Conservation (phyloP, 2,113 vertebrate genomes). For the Vulpes ferrilata region DNA sequence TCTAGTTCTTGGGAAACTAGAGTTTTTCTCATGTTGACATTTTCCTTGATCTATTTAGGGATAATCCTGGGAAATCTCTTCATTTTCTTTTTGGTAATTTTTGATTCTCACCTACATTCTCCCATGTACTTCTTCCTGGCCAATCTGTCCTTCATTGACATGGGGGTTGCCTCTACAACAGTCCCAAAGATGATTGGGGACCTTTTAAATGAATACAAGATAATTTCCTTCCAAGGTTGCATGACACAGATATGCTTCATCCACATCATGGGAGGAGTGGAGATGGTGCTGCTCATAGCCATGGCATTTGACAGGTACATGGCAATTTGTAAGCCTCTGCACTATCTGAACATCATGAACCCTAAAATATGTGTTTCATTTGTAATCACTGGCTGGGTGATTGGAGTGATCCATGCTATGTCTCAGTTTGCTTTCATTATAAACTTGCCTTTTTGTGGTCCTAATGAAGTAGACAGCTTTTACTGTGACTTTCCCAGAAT, state of each 20-base stretch:
- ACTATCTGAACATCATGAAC: slow-evolving; percentile 69
- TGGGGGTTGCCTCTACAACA: slow-evolving; percentile 61
- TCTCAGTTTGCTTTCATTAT: slow-evolving; percentile 60
- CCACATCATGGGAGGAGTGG: slow-evolving; percentile 56
- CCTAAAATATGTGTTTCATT: slow-evolving; percentile 24
- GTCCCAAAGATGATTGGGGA: slow-evolving; percentile 74
- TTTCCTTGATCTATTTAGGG: slow-evolving; percentile 54
- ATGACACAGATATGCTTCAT: slow-evolving; percentile 69
- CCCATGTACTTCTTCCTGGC: slow-evolving; percentile 75
- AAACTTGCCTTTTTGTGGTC: slow-evolving; percentile 57
- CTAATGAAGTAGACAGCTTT: slow-evolving; percentile 68
- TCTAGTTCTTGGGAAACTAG: slow-evolving; percentile 33
- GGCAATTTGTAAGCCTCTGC: slow-evolving; percentile 71
- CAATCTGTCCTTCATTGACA: slow-evolving; percentile 62
- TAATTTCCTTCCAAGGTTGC: slow-evolving; percentile 68
- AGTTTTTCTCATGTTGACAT: slow-evolving; percentile 13
- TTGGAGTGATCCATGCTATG: slow-evolving; percentile 7
- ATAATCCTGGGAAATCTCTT: slow-evolving; percentile 71
- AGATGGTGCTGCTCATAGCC: slow-evolving; percentile 64
- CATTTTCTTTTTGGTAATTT: slow-evolving; percentile 53
- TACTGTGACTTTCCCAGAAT: slow-evolving; percentile 79
- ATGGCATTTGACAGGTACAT: slow-evolving; percentile 60
- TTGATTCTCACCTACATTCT: slow-evolving; percentile 64
- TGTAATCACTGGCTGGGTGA: slow-evolving; percentile 3
- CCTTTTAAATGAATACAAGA: slow-evolving; percentile 29